These are phyloP conservation scores for Asteroscopus sphinx DNA, from an alignment of 2,888 invertebrate species.

Conservation along the genomic window DNA sequence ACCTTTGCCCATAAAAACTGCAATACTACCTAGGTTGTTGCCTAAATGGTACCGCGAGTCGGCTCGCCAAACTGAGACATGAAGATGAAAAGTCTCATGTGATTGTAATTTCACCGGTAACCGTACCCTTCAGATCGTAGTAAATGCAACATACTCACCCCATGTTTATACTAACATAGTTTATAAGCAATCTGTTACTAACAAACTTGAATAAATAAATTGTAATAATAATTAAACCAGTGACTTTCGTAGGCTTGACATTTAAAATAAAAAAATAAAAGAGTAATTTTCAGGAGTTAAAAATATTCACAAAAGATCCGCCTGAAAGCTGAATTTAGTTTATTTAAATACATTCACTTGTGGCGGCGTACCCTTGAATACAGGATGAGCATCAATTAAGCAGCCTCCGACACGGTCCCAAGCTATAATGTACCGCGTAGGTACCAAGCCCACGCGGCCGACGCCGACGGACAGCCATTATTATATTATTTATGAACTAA, in stretches of 20 bases:
- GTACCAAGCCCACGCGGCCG: conserved; percentile 33
- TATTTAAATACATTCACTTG: conserved; percentile 73
- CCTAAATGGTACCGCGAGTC: no score
- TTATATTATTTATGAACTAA: conserved; percentile 57
- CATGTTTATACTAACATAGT: no score
- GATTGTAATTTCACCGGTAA: no score
- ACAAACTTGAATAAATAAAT: no score
- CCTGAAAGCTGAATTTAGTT: conserved; percentile 48
- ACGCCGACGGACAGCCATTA: conserved; percentile 46
- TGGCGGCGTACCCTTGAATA: conserved; percentile 80
- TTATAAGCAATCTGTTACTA: no score
- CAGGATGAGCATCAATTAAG: conserved; percentile 81
- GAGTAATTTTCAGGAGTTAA: conserved; percentile 34
- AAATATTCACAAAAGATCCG: conserved; percentile 43
- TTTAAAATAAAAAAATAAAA: conserved; percentile 21
- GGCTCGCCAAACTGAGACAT: no score
- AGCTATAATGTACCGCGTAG: conserved; percentile 53
- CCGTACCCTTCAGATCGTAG: no score
- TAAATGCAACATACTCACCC: no score
- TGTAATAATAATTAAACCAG: no score
- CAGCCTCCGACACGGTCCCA: conserved; percentile 66
- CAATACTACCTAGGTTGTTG: no score
- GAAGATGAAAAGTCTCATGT: no score
- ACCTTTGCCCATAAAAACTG: no score
- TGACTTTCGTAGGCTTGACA: not conserved